Conservation (phyloP, 2,797 vertebrate species). For the Ptychadena robeensis region DNA sequence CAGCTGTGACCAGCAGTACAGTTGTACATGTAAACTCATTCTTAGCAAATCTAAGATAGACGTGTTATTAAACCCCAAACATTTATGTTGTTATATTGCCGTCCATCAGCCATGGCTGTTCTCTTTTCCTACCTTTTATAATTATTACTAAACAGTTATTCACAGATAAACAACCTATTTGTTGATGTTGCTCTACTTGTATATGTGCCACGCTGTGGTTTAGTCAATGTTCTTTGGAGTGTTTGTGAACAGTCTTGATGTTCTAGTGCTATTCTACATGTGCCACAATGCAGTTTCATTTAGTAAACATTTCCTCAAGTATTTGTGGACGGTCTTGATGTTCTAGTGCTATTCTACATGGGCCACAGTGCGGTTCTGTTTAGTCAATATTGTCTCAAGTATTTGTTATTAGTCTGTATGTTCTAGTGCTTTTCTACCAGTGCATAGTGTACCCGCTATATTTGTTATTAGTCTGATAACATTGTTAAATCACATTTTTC, state of each 20-base stretch:
- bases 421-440: neutral
- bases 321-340: neutral
- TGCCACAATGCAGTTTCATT: neutral
- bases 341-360: neutral
- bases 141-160: too few relatives aligned
- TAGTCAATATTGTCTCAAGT: conserved; percentile 20
- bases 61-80: too few relatives aligned
- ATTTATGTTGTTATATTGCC: too few relatives aligned
- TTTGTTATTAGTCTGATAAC: neutral
- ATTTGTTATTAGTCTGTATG: neutral
- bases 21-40: neutral
- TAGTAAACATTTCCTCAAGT: conserved; percentile 7
- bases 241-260: neutral
- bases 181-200: neutral
- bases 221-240: conserved; percentile 7
- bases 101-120: too few relatives aligned
- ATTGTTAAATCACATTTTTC: too few relatives aligned
- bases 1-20: too few relatives aligned
- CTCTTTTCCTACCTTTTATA: too few relatives aligned
- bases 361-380: neutral
- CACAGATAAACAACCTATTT: neutral
- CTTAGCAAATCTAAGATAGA: neutral
- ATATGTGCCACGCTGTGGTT: conserved; percentile 6
- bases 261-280: neutral
- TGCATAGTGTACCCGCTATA: too few relatives aligned